Base-by-base conservation (phyloP, 1,140 invertebrate genomes). In the Mamestra configurata region DNA sequence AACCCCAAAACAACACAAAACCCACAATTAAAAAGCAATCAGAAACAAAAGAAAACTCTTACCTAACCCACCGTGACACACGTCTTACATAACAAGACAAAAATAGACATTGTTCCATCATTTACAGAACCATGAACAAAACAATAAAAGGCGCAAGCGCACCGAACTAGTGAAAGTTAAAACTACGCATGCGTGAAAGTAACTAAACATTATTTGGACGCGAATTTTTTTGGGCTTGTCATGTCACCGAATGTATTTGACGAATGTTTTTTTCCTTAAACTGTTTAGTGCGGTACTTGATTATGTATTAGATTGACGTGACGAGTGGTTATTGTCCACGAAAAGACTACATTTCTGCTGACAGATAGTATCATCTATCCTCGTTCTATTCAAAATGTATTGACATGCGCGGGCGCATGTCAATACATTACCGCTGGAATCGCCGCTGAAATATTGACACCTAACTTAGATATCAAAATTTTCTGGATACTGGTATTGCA, bases 101-200 rank as follows among this genome's bases (percentile, higher is more conserved):
- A 51, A 61, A 72, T 11, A 79, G 40, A 66, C 31, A 46, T 75
- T 59, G 53, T 75, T 75, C 35, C 37, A 37, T 35, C n/a, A 37
- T 53, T 79, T 46, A 68, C 37, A 46, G 22, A 70, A 79, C 75
- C 55, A 49, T 70, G 82, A 78, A 57, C 76, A 70, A 82, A 84
- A 79, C 73, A 40, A 79, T 76, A n/a, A n/a, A n/a, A n/a, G 53
- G 55, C 81, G 55, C 66, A 77, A 53, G 55, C 68, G 49, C 79
- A 35, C 20, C 64, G 7, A 10, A 76, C 43, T 35, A 86, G 88
- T 86, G 88, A 89, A 89, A 89, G 88, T 88, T 72, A 72, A 59
- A 82, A 87, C 57, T 71, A 5, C 46, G 71, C 81, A 75, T 66
- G 70, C 77, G 85, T 71, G 82, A 86, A 88, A 87, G 86, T 83